These are phyloP conservation scores for Theristicus caerulescens DNA, from an alignment of 2,113 vertebrate species.

Conservation along the genomic window DNA sequence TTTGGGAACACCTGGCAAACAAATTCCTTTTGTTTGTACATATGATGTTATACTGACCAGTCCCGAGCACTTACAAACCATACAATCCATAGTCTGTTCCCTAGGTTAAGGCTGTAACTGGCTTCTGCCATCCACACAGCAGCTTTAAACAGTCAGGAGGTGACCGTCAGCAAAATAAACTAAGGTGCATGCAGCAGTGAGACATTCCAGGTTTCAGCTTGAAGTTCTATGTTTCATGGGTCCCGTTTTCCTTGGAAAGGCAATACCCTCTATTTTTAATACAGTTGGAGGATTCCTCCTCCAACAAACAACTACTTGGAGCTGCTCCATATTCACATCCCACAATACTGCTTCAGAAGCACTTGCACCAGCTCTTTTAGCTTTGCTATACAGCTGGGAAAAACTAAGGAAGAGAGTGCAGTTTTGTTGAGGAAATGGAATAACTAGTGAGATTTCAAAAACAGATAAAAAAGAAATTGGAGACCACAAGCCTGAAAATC, in stretches of 20 bases:
- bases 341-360: not conserved
- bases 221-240: not conserved
- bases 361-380: not conserved
- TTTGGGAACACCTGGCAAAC: not conserved
- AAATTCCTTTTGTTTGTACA: not conserved
- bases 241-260: not conserved
- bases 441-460: rapidly evolving
- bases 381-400: not conserved
- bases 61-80: not conserved
- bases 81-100: not conserved
- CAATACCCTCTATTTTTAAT: not conserved
- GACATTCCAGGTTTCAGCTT: not conserved
- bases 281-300: not conserved
- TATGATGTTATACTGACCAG: not conserved
- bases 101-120: not conserved
- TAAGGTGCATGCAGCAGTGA: not conserved
- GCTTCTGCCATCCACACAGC: not conserved
- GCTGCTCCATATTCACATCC: not conserved
- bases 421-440: not conserved
- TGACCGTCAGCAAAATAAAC: not conserved
- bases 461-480: not conserved
- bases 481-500: not conserved
- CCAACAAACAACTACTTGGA: not conserved
- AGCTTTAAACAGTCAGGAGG: not conserved
- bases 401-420: not conserved